These are phyloP conservation scores for Agrotis ipsilon DNA, from an alignment of 2,888 invertebrate species.

Conservation along the genomic window DNA sequence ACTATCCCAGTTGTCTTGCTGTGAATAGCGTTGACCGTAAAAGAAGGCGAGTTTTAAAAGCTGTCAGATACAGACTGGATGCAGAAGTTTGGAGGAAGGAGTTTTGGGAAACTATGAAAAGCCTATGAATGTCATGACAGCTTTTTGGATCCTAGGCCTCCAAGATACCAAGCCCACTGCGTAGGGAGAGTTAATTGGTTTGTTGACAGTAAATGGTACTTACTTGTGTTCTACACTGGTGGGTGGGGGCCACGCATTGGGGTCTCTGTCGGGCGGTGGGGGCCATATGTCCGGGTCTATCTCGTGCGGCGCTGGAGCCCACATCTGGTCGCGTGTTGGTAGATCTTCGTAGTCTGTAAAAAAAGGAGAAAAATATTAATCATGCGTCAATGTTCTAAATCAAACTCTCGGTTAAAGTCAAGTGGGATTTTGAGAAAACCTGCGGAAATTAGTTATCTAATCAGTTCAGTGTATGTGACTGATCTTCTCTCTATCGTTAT, in stretches of 20 bases:
- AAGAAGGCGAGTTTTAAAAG: background rate
- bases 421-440: background rate
- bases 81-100: background rate
- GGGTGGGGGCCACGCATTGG: slow-evolving; percentile 97
- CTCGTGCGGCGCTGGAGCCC: slow-evolving; percentile 88
- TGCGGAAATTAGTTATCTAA: background rate
- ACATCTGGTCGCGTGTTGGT: slow-evolving; percentile 86
- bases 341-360: slow-evolving; percentile 87
- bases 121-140: background rate
- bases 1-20: background rate
- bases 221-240: slow-evolving; percentile 95
- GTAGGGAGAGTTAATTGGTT: background rate
- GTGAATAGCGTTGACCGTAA: background rate
- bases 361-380: background rate
- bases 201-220: slow-evolving; percentile 58
- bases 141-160: no score
- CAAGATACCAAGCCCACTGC: no score
- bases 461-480: no score
- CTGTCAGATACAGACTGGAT: background rate
- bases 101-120: background rate
- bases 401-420: background rate
- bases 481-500: background rate
- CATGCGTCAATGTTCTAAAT: background rate
- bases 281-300: slow-evolving; percentile 96
- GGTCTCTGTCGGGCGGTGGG: slow-evolving; percentile 93